Percentiles rank a stretch among this genome's conserved stretches.
Conservation (phyloP, 2,797 vertebrate species). For the Tinamus major region DNA sequence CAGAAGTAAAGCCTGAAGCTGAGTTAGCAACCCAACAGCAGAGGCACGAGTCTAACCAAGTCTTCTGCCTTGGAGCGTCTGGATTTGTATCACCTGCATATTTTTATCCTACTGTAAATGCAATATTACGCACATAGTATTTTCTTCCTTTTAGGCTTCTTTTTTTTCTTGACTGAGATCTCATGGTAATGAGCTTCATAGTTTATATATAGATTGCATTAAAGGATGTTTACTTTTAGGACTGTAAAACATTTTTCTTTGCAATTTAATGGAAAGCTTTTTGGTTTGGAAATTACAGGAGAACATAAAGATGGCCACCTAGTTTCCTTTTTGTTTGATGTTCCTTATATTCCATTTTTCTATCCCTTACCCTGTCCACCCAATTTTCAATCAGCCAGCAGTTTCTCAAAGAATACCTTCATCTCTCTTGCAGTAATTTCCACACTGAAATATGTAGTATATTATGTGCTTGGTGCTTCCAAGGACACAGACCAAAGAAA, state of each 20-base stretch:
- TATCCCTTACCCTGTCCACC: background rate
- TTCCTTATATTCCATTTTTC: background rate
- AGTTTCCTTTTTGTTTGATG: background rate
- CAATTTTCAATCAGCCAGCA: background rate
- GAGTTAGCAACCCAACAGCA: background rate
- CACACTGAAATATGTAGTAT: background rate
- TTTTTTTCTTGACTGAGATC: background rate
- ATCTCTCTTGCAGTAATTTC: background rate
- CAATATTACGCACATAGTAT: background rate
- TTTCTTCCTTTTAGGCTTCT: background rate
- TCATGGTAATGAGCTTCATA: background rate
- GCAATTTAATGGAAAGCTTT: background rate
- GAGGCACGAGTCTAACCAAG: background rate
- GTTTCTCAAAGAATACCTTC: background rate
- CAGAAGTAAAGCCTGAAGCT: background rate
- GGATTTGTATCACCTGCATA: accelerated
- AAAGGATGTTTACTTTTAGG: background rate
- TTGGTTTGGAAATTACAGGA: background rate
- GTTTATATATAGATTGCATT: background rate
- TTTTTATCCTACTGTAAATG: background rate
- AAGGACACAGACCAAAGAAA: background rate
- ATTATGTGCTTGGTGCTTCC: background rate
- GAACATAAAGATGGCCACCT: background rate
- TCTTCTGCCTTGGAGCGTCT: background rate
- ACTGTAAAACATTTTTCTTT: background rate